phyloP scores from a whole-genome alignment of 2,888 invertebrate species.

The Ceramica pisi region DNA sequence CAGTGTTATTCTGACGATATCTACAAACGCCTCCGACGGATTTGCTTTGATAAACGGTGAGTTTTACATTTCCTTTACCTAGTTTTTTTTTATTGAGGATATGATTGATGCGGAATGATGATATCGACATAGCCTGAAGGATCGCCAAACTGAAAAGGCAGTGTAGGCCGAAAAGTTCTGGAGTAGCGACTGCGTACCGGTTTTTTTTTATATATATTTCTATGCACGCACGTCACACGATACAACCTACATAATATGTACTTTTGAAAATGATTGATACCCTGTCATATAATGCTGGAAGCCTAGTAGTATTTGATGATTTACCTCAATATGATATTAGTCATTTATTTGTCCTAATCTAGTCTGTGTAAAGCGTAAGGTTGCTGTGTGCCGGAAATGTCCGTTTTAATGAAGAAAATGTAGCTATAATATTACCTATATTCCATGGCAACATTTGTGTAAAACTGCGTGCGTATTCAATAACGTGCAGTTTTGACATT shows the following conservation, averaged over 20 bases:
- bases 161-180: too few species aligned
- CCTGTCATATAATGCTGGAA: constrained; percentile 7
- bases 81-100: not conserved
- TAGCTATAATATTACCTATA: not conserved
- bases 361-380: constrained; percentile 41
- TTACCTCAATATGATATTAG: constrained; percentile 29
- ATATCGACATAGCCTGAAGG: too few species aligned
- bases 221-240: constrained; percentile 7
- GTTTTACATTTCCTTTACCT: constrained; percentile 56
- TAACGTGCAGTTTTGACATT: constrained; percentile 60
- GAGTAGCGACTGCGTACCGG: too few species aligned
- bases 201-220: too few species aligned
- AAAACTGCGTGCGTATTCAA: constrained; percentile 40
- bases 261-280: constrained; percentile 17
- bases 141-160: too few species aligned
- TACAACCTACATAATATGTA: constrained; percentile 12
- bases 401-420: constrained; percentile 42
- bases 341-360: constrained; percentile 27
- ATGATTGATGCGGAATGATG: too few species aligned
- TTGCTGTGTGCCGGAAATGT: constrained; percentile 51
- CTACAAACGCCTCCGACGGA: constrained; percentile 84
- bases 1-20: constrained; percentile 87
- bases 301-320: constrained; percentile 16
- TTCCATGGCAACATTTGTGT: constrained; percentile 27
- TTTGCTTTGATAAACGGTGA: constrained; percentile 87